Evolutionary conservation across 2,888 invertebrate species (phyloP).

Genomic region (Hydrotaea cyrtoneurina): DNA sequence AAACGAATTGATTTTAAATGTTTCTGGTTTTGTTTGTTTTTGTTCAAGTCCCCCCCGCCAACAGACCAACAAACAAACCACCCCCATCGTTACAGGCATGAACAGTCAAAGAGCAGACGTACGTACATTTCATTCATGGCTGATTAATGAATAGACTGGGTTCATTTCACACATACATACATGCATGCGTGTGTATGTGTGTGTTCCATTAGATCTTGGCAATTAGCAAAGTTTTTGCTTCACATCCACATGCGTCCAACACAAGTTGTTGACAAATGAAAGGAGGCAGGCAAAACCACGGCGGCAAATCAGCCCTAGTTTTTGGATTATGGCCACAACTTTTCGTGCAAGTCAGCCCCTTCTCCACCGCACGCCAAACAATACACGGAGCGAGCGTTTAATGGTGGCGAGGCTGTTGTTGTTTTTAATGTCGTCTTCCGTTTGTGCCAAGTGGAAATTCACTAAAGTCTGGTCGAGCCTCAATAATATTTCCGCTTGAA

Average conservation of each 20-base stretch:
- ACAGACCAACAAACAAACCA: conserved; percentile 1
- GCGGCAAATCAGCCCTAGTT: not conserved
- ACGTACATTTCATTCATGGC: not conserved
- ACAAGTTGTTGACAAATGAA: conserved; percentile 49
- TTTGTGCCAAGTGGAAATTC: conserved; percentile 33
- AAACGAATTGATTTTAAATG: conserved; percentile 10
- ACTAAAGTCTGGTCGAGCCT: conserved; percentile 53
- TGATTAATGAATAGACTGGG: conserved; percentile 4
- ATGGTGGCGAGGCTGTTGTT: not conserved
- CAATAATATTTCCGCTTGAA: conserved; percentile 59
- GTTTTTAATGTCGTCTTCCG: conserved; percentile 57
- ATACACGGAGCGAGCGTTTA: not conserved
- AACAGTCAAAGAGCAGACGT: not conserved
- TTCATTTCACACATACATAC: not conserved
- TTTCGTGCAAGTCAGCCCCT: too few species aligned
- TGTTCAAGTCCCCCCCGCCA: too few species aligned
- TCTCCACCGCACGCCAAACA: not conserved
- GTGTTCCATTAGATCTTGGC: not conserved
- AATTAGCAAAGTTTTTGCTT: not conserved
- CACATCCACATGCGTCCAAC: not conserved
- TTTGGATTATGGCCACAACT: not conserved
- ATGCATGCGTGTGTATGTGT: not conserved
- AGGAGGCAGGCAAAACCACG: conserved; percentile 35
- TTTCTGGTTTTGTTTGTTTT: not conserved
- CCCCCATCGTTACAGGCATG: not conserved